Conservation (phyloP, 2,888 invertebrate species). For the Limnephilus marmoratus region DNA sequence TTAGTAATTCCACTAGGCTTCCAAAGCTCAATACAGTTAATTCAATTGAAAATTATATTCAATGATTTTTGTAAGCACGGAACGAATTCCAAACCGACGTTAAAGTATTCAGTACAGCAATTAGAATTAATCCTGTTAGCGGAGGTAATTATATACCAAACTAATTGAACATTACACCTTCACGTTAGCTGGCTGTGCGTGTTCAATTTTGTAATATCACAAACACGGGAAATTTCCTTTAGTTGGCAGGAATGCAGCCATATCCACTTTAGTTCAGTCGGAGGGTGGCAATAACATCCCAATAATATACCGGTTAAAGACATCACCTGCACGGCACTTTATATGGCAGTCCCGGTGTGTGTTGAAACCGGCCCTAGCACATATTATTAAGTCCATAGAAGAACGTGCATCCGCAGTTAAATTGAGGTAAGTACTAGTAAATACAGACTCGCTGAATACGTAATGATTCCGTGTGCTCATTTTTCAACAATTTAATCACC, state of each 20-base stretch:
- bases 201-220: conserved; percentile 6
- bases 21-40: not conserved
- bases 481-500: conserved; percentile 25
- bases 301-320: conserved; percentile 35
- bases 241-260: not conserved
- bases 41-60: not conserved
- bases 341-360: conserved; percentile 18
- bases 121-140: not conserved
- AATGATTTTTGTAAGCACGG: not conserved
- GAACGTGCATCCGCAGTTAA: conserved; percentile 55
- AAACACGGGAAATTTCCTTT: not conserved
- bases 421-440: conserved; percentile 54
- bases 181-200: conserved; percentile 11
- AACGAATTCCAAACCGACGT: not conserved
- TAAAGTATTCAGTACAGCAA: not conserved
- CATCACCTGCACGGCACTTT: conserved; percentile 56
- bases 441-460: conserved; percentile 47
- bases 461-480: conserved; percentile 31
- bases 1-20: not conserved
- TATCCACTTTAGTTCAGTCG: not conserved
- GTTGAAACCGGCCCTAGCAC: conserved; percentile 56
- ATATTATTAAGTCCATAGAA: conserved; percentile 59
- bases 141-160: not conserved
- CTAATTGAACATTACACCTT: conserved; percentile 32
- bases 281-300: conserved; percentile 17